Percentiles rank a stretch among this genome's conserved stretches.
phyloP scores from a whole-genome alignment of 2,113 vertebrate genomes.

The Castor canadensis region DNA sequence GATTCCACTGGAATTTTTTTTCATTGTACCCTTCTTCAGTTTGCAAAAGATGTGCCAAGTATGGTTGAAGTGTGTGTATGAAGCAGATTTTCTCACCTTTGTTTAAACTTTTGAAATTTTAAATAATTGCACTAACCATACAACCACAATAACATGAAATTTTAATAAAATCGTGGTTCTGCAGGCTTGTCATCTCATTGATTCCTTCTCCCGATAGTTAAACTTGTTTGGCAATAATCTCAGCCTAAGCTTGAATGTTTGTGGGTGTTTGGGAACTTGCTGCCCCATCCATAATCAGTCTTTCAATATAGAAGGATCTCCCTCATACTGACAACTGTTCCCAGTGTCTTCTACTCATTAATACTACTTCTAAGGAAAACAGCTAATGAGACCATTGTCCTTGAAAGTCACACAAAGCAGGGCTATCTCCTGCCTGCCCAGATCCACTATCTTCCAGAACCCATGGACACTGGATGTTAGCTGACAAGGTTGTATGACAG shows the following conservation, averaged over 20 bases:
- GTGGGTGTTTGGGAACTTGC: not conserved
- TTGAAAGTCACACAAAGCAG: not conserved
- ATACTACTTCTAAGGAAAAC: not conserved
- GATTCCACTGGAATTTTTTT: not conserved
- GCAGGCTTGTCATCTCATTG: not conserved
- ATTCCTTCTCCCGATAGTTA: not conserved
- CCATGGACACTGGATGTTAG: not conserved
- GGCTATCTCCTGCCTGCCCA: not conserved
- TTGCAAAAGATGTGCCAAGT: not conserved
- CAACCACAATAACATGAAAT: not conserved
- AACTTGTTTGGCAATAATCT: not conserved
- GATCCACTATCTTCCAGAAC: not conserved
- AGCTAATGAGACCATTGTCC: not conserved
- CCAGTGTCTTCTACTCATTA: not conserved
- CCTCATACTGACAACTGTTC: not conserved
- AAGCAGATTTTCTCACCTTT: not conserved
- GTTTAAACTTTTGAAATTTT: conserved; percentile 16
- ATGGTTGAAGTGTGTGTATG: not conserved
- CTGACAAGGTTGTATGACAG: not conserved
- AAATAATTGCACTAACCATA: not conserved
- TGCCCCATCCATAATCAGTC: rapidly evolving
- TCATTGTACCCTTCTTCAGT: not conserved
- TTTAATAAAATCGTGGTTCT: not conserved
- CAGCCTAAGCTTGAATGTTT: not conserved
- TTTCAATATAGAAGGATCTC: not conserved